Conservation (phyloP, 2,888 invertebrate species). For the Bombylius major region DNA sequence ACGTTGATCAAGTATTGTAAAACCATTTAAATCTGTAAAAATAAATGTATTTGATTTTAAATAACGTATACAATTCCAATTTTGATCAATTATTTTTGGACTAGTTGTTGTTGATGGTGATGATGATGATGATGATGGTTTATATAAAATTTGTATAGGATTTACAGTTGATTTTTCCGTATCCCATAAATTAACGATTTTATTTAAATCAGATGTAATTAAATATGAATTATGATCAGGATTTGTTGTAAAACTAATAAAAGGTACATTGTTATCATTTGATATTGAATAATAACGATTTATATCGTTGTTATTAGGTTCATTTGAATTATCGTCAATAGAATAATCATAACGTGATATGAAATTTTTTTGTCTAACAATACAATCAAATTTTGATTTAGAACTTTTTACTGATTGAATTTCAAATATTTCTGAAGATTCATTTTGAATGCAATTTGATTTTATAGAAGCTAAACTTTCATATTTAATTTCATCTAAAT, state of each 20-base stretch:
- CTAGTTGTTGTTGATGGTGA: too few species aligned
- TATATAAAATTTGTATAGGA: conserved; percentile 7
- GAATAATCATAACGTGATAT: conserved; percentile 19
- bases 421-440: conserved; percentile 27
- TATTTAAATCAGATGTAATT: conserved; percentile 25
- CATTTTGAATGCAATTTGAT: background rate
- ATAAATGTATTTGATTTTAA: conserved; percentile 21
- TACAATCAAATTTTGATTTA: conserved; percentile 13
- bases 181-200: conserved; percentile 23
- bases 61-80: conserved; percentile 24
- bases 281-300: conserved; percentile 3
- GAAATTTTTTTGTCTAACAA: conserved; percentile 21
- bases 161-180: conserved; percentile 8
- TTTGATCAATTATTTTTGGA: conserved; percentile 4
- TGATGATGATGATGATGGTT: background rate
- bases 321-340: conserved; percentile 6
- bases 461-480: background rate
- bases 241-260: conserved; percentile 27
- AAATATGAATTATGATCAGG: conserved; percentile 15
- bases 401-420: conserved; percentile 16
- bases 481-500: background rate
- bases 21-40: conserved; percentile 22
- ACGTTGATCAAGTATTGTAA: conserved; percentile 24
- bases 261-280: conserved; percentile 19
- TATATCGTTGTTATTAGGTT: background rate